Percentiles rank a stretch among this genome's conserved stretches.
These are phyloP conservation scores for Sclerurus mexicanus DNA, from an alignment of 2,113 vertebrate genomes.

Conservation along the genomic window DNA sequence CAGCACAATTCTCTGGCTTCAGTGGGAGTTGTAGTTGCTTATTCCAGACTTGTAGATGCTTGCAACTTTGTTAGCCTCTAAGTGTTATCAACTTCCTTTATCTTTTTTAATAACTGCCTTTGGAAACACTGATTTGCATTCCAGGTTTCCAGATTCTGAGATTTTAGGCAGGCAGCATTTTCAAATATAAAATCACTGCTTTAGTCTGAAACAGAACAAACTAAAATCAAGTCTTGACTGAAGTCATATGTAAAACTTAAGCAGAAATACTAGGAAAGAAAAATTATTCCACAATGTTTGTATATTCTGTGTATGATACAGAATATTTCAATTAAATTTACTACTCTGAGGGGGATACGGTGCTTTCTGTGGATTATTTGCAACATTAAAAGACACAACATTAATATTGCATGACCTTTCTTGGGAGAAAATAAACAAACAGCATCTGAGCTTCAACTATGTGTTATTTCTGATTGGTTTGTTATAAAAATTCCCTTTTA, in stretches of 20 bases:
- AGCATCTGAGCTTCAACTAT: neutral
- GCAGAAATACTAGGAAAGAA: neutral
- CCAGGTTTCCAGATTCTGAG: neutral
- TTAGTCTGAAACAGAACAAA: neutral
- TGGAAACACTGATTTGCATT: neutral
- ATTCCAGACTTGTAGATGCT: neutral
- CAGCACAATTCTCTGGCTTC: neutral
- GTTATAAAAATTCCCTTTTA: conserved; percentile 38
- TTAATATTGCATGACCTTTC: conserved; percentile 25
- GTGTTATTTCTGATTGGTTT: conserved; percentile 6
- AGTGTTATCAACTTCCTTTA: neutral
- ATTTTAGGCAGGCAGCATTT: neutral
- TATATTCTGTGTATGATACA: neutral
- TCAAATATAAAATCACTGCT: neutral
- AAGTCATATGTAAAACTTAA: neutral
- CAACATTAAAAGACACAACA: neutral
- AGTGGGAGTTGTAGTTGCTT: neutral
- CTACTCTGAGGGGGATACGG: neutral
- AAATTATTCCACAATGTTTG: neutral
- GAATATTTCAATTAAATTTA: neutral
- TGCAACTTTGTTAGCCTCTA: neutral
- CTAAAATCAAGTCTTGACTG: neutral
- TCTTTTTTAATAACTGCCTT: neutral
- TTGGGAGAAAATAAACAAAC: neutral
- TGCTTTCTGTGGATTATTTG: neutral